phyloP scores from a whole-genome alignment of 1,140 invertebrate species.

The roundworm (Caenorhabditis elegans) region WBcel235 BX284605.5:12961501-12962000 shows the following conservation, averaged over 20 bases:
- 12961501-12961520: background rate
- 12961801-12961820: constrained; percentile 45
- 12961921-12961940: too few relatives aligned
- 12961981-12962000: too few relatives aligned
- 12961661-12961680: background rate
- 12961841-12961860: constrained; percentile 48
- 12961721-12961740: background rate
- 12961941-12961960: too few relatives aligned
- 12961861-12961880: background rate
- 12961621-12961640: constrained; percentile 15
- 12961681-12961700: background rate
- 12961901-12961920: too few relatives aligned
- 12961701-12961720: background rate
- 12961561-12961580: background rate
- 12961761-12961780: background rate
- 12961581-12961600: background rate
- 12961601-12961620: background rate
- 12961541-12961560: background rate
- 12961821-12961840: constrained; percentile 51
- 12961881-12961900: too few relatives aligned
- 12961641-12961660: constrained; percentile 19
- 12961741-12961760: constrained; percentile 2
- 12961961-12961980: too few relatives aligned
- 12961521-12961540: background rate
- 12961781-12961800: constrained; percentile 42